A percentile compares a stretch with the other conserved stretches of the same genome.
phyloP scores from a whole-genome alignment of 2,113 vertebrate species.

The Stegastes partitus region DNA sequence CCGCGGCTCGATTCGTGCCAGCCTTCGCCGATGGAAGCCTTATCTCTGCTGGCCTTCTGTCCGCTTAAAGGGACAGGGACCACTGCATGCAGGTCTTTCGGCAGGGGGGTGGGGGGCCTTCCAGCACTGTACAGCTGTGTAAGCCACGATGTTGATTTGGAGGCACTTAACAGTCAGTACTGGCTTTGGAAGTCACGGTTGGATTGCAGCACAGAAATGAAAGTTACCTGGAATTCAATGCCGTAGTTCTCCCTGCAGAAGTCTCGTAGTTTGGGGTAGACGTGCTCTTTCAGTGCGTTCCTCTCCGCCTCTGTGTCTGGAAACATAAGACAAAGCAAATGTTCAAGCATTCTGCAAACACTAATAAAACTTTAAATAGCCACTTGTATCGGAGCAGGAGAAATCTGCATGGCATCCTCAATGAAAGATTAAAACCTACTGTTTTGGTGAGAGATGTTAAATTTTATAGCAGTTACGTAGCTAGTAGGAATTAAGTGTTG shows the following conservation, averaged over 20 bases:
- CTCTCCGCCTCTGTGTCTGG: constrained; percentile 97
- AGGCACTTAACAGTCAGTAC: constrained; percentile 26
- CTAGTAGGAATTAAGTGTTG: no score
- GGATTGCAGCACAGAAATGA: neutral
- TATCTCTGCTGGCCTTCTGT: constrained; percentile 77
- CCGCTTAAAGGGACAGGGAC: constrained; percentile 39
- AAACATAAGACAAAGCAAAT: constrained; percentile 49
- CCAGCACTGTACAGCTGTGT: constrained; percentile 8
- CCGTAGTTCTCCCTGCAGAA: constrained; percentile 99
- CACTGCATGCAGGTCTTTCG: neutral
- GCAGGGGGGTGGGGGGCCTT: neutral
- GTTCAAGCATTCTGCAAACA: neutral
- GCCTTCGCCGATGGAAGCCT: constrained; percentile 50
- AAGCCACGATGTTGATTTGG: constrained; percentile 29
- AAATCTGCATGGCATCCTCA: no score
- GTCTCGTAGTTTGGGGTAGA: constrained; percentile 97
- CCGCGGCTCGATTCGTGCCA: constrained; percentile 51
- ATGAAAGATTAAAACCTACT: no score
- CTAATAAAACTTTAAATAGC: neutral
- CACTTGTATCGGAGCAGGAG: no score
- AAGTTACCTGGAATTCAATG: constrained; percentile 97
- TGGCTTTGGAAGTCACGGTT: constrained; percentile 9
- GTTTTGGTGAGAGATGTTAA: no score
- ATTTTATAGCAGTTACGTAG: no score
- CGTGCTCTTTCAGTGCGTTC: constrained; percentile 93